Percentiles rank a stretch among this genome's conserved stretches.
Evolutionary conservation across 2,888 invertebrate genomes (phyloP).

Genomic region (Amphipyra tragopoginis): DNA sequence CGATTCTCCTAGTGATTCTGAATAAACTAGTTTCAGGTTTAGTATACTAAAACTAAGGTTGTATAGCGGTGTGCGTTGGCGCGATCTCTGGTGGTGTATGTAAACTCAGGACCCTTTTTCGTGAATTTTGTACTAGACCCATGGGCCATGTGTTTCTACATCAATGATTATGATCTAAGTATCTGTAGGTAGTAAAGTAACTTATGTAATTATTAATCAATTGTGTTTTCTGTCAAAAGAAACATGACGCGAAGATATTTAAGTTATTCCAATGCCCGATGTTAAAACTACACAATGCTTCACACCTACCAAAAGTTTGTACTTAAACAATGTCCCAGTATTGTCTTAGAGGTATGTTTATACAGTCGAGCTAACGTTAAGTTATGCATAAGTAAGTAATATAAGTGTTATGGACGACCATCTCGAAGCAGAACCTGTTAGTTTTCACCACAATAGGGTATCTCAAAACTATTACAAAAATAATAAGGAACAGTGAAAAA

Average conservation of each 20-base stretch:
- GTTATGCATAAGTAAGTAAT: constrained; percentile 46
- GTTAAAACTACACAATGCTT: constrained; percentile 37
- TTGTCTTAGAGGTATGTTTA: constrained; percentile 37
- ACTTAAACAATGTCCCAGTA: constrained; percentile 31
- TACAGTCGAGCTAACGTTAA: constrained; percentile 31
- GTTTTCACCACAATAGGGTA: not conserved
- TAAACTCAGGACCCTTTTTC: too few species aligned
- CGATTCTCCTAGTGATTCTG: too few species aligned
- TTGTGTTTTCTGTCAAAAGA: not conserved
- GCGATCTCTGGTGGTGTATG: too few species aligned
- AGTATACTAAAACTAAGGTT: too few species aligned
- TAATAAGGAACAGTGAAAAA: too few species aligned
- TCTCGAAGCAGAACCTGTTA: constrained; percentile 5
- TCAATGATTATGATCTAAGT: too few species aligned
- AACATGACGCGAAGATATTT: not conserved
- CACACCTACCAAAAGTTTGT: constrained; percentile 30
- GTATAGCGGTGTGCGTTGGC: too few species aligned
- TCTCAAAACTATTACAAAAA: too few species aligned
- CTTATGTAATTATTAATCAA: not conserved
- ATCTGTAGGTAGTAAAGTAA: too few species aligned
- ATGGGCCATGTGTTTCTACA: too few species aligned
- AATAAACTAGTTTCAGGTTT: too few species aligned
- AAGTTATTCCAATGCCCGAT: constrained; percentile 20
- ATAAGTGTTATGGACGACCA: constrained; percentile 1
- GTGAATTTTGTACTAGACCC: too few species aligned